Percentiles rank a stretch among this genome's conserved stretches.
These are phyloP conservation scores for Mus musculus DNA, from an alignment of 2,113 vertebrate genomes.

Conservation along the genomic window GRCm39 chr17:14537001-14537500, in stretches of 20 bases:
- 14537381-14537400: background rate
- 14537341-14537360: accelerated
- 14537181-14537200: background rate
- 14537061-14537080: background rate
- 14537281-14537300: background rate
- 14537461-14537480: accelerated
- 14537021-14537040: background rate
- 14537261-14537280: background rate
- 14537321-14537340: background rate
- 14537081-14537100: background rate
- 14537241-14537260: background rate
- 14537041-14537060: background rate
- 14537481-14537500: accelerated
- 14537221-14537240: background rate
- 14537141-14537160: background rate
- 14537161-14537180: background rate
- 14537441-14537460: background rate
- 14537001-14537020: too few relatives aligned
- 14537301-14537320: background rate
- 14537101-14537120: background rate
- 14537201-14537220: background rate
- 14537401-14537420: background rate
- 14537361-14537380: background rate
- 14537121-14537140: background rate
- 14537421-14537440: background rate